Base-by-base conservation (phyloP, 1,140 invertebrate genomes). In the Centruroides sculpturatus region DNA sequence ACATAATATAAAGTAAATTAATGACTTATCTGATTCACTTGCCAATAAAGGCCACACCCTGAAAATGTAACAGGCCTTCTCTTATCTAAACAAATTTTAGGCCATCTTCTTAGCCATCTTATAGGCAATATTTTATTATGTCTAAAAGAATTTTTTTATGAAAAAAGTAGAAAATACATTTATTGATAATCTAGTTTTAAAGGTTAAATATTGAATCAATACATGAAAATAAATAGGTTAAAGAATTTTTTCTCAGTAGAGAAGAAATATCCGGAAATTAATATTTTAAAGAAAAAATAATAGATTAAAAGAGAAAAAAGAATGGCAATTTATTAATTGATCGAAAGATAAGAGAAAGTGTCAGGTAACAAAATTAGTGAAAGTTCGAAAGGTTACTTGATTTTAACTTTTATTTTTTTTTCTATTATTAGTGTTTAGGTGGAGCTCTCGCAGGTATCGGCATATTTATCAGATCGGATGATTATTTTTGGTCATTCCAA, bases 401-500 rank as follows among this genome's bases (percentile, higher is more conserved):
- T 55, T 52, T 51, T 47, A 7, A 50, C 35, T 11, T 50, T 55
- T n/a, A 47, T 34, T 52, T 50, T 56, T 46, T 50, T 61, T 59
- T 8, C 10, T 23, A 47, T 52, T 53, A 48, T 12, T 35, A 70
- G 69, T n/a, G 57, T 9, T 56, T 70, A 23, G 69, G 69, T 23
- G 62, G 60, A 47, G 60, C 59, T 6, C 58, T 70, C 6, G 35
- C 70, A 1, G 60, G 55, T 5, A 11, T 68, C 8, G 59, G 49
- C 3, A 65, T 70, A 10, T 69, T 67, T 66, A 61, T 70, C 3
- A 53, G 69, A 47, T 55, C 56, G 1, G 69, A 70, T 41, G 55
- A 50, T 5, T 63, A 62, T 23, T 67, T 70, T n/a, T 70, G 66
- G 64, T 69, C 66, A 23, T 70, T 66, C 47, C 60, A 59, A 12